Evolutionary conservation across 1,140 invertebrate species (phyloP).

Genomic region (Lepidotrigona ventralis): DNA sequence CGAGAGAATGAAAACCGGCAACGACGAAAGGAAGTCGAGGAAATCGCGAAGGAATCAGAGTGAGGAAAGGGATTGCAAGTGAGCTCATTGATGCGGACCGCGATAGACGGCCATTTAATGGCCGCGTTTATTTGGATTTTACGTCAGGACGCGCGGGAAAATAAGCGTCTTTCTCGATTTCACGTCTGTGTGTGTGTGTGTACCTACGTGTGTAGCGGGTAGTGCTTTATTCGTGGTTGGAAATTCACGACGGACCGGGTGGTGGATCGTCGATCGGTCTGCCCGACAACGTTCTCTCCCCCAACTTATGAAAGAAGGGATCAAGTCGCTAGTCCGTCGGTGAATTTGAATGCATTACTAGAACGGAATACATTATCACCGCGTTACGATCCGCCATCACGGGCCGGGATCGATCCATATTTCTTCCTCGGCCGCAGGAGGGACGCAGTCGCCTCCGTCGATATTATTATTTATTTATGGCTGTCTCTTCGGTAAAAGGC

Average conservation of each 20-base stretch:
- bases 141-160: conserved; percentile 27
- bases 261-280: neutral
- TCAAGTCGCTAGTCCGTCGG: neutral
- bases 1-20: neutral
- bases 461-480: conserved; percentile 31
- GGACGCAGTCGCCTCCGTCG: neutral
- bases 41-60: neutral
- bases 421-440: neutral
- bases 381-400: neutral
- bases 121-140: conserved; percentile 50
- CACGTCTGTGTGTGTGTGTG: neutral
- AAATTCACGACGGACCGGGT: conserved; percentile 9
- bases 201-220: neutral
- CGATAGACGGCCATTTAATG: conserved; percentile 33
- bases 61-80: conserved; percentile 31
- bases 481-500: neutral
- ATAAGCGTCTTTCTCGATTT: conserved; percentile 23
- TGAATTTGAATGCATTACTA: conserved; percentile 41
- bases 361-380: conserved; percentile 37
- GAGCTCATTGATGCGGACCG: conserved; percentile 21
- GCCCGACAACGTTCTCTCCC: neutral
- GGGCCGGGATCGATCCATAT: conserved; percentile 7
- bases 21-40: neutral
- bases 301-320: conserved; percentile 22
- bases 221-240: conserved; percentile 13